Evolutionary conservation across 1,140 invertebrate genomes (phyloP).

Genomic region (Drosophila dunni): DNA sequence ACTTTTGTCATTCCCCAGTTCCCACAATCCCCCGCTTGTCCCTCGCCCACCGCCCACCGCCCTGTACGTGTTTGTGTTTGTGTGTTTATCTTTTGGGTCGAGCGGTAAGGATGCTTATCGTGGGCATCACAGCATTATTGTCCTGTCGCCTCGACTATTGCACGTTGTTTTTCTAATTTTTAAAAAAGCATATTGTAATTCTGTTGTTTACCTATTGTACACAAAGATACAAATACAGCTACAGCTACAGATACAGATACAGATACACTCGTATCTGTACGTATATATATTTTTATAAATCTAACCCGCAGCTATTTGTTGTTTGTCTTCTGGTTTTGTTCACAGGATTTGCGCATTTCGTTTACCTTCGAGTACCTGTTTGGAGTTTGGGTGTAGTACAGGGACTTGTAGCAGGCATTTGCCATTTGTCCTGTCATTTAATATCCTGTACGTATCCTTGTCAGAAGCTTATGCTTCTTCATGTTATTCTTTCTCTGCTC

Average conservation of each 20-base stretch:
- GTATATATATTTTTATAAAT: constrained; percentile 60
- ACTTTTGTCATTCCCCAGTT: constrained; percentile 57
- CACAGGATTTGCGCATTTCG: constrained; percentile 59
- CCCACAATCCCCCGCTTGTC: neutral
- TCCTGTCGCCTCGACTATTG: constrained; percentile 58
- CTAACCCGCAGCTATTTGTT: constrained; percentile 61
- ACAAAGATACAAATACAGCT: constrained; percentile 8
- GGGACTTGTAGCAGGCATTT: constrained; percentile 35
- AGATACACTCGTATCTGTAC: neutral
- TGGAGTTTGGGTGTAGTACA: neutral
- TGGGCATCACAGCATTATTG: constrained; percentile 65
- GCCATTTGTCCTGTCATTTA: constrained; percentile 79
- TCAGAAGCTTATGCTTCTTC: constrained; percentile 63
- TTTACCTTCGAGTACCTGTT: constrained; percentile 26
- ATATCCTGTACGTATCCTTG: constrained; percentile 69
- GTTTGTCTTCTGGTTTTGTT: constrained; percentile 42
- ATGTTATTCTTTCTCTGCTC: constrained; percentile 19
- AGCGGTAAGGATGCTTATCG: constrained; percentile 60
- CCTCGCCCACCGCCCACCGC: too few relatives aligned
- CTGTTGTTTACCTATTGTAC: constrained; percentile 67
- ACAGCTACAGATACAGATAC: constrained; percentile 15
- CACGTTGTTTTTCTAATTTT: constrained; percentile 70
- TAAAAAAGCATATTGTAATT: constrained; percentile 82
- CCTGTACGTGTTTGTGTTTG: constrained; percentile 39
- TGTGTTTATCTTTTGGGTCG: constrained; percentile 48